Percentiles rank a stretch among this genome's conserved stretches.
These are phyloP conservation scores for Syndactyla subalaris DNA, from an alignment of 2,797 vertebrate species.

Conservation along the genomic window DNA sequence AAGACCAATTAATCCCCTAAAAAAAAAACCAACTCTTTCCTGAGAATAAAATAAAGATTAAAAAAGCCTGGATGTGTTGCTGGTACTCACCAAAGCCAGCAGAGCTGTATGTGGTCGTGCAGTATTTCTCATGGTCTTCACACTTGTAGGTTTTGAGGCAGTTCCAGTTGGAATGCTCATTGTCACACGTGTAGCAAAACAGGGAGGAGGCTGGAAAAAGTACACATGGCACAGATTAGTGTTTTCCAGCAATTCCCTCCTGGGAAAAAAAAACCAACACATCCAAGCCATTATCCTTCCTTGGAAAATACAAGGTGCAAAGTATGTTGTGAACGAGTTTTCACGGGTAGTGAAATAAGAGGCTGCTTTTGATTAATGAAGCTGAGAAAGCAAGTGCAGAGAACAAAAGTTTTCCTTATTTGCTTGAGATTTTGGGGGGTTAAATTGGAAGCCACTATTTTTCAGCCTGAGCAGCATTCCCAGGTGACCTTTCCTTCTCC, in stretches of 20 bases:
- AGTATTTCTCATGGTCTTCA: constrained; percentile 38
- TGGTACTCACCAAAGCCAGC: constrained; percentile 7
- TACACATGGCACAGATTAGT: background rate
- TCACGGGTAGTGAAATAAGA: background rate
- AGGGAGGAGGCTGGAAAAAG: constrained; percentile 26
- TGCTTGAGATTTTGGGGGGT: background rate
- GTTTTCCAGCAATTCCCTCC: background rate
- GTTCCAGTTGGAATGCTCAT: constrained; percentile 63
- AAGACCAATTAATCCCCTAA: background rate
- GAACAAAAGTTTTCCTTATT: background rate
- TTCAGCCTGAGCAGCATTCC: background rate
- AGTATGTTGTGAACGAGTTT: background rate
- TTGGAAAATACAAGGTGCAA: background rate
- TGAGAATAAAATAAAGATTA: background rate
- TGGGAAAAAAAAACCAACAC: background rate
- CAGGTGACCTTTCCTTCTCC: background rate
- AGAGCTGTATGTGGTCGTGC: constrained; percentile 9
- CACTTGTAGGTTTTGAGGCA: constrained; percentile 56
- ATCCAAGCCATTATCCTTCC: background rate
- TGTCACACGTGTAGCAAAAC: constrained; percentile 11
- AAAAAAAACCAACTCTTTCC: background rate
- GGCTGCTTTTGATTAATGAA: background rate
- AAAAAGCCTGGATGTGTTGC: too few relatives aligned
- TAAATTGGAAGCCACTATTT: background rate
- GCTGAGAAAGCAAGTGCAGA: background rate